Conservation (phyloP, 35 echinoderm and acorn worm species). For the Apostichopus japonicus region DNA sequence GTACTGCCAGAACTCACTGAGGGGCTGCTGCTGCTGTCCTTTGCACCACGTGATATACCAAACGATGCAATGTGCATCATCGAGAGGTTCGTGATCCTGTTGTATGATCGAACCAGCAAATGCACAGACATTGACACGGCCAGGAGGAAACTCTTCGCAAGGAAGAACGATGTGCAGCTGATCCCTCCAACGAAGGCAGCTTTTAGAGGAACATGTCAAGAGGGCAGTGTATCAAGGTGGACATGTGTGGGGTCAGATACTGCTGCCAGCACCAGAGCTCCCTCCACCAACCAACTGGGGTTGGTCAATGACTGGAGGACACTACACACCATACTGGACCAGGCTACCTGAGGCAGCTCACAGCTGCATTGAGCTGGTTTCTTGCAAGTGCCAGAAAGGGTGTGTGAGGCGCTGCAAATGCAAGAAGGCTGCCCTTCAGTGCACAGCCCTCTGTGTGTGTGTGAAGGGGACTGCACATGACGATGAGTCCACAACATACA, state of each 20-base stretch:
- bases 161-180: neutral
- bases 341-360: constrained; percentile 11
- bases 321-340: neutral
- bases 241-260: neutral
- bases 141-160: neutral
- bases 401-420: neutral
- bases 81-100: constrained; percentile 60
- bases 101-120: constrained; percentile 54
- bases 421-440: neutral
- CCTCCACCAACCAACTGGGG: constrained; percentile 32
- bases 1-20: constrained; percentile 53
- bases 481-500: too few relatives aligned
- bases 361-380: neutral
- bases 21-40: constrained; percentile 13
- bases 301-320: constrained; percentile 24
- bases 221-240: constrained; percentile 7
- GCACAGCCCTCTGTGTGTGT: constrained; percentile 35
- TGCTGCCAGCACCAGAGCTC: neutral
- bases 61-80: constrained; percentile 31
- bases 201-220: neutral
- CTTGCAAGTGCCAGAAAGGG: neutral
- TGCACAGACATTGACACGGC: neutral
- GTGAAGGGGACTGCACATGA: too few relatives aligned
- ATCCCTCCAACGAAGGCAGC: constrained; percentile 21
- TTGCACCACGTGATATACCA: constrained; percentile 24